These are phyloP conservation scores for Pachycephus smyrnensis DNA, from an alignment of 2,888 invertebrate species.

Conservation along the genomic window DNA sequence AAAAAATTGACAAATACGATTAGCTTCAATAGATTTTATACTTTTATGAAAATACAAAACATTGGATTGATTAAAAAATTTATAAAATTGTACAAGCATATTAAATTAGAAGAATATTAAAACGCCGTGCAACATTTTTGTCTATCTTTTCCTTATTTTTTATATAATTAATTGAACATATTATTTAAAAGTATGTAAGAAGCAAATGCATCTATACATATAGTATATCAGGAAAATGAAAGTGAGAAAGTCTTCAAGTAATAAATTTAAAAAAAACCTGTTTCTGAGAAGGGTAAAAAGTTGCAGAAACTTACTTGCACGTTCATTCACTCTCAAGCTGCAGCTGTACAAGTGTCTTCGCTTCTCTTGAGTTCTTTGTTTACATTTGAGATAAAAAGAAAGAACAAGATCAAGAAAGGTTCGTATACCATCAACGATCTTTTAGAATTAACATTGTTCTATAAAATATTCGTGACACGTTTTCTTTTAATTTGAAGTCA, in stretches of 20 bases:
- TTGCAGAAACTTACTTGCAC: conserved; percentile 6
- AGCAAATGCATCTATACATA: neutral
- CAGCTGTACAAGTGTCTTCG: conserved; percentile 21
- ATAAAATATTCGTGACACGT: neutral
- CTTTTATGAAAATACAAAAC: neutral
- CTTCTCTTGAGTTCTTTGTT: neutral
- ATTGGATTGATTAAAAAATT: neutral
- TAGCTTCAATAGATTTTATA: neutral
- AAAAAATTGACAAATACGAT: neutral
- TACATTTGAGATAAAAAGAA: neutral
- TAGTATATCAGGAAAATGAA: conserved; percentile 21
- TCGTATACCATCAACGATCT: neutral
- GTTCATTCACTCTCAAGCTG: conserved; percentile 31
- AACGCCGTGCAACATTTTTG: too few species aligned
- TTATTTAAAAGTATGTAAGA: neutral
- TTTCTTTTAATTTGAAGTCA: neutral
- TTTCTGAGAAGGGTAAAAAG: conserved; percentile 20
- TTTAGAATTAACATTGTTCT: neutral
- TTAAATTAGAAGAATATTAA: too few species aligned
- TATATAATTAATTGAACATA: neutral
- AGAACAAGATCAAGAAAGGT: neutral
- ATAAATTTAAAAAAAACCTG: conserved; percentile 17
- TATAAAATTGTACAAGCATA: neutral
- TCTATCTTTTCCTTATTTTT: too few species aligned
- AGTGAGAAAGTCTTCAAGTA: conserved; percentile 34